These are phyloP conservation scores for Pipistrellus pygmaeus DNA, from an alignment of 2,797 vertebrate genomes.

Conservation along the genomic window DNA sequence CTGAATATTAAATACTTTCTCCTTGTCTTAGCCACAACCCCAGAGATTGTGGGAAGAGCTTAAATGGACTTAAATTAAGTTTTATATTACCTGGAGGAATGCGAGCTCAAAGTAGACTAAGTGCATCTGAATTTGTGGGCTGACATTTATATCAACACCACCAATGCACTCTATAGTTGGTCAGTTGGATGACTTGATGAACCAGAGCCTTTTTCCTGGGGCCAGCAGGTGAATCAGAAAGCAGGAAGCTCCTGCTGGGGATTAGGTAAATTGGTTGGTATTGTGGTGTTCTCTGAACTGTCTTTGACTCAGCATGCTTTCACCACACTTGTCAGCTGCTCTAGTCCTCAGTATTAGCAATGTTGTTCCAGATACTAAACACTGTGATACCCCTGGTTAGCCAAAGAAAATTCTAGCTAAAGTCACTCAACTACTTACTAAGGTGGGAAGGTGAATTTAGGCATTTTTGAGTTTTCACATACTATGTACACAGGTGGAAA, in stretches of 20 bases:
- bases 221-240: slow-evolving; percentile 24
- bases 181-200: slow-evolving; percentile 28
- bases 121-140: not conserved
- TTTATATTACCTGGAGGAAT: slow-evolving; percentile 18
- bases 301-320: not conserved
- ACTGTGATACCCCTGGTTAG: not conserved
- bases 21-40: not conserved
- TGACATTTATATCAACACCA: not conserved
- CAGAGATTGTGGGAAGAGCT: slow-evolving; percentile 12
- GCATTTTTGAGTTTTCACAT: slow-evolving; percentile 44
- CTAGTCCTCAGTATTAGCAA: not conserved
- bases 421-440: not conserved
- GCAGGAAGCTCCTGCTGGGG: not conserved
- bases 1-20: slow-evolving; percentile 26
- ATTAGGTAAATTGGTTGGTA: not conserved
- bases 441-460: not conserved
- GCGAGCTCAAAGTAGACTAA: not conserved
- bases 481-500: not conserved
- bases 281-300: not conserved
- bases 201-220: not conserved
- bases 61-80: slow-evolving; percentile 6
- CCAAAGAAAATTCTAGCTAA: slow-evolving; percentile 21
- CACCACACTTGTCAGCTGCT: not conserved
- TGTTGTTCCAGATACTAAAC: not conserved
- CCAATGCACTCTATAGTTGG: not conserved